Evolutionary conservation across 2,797 vertebrate genomes (phyloP).

Genomic region (Echeneis naucrates): DNA sequence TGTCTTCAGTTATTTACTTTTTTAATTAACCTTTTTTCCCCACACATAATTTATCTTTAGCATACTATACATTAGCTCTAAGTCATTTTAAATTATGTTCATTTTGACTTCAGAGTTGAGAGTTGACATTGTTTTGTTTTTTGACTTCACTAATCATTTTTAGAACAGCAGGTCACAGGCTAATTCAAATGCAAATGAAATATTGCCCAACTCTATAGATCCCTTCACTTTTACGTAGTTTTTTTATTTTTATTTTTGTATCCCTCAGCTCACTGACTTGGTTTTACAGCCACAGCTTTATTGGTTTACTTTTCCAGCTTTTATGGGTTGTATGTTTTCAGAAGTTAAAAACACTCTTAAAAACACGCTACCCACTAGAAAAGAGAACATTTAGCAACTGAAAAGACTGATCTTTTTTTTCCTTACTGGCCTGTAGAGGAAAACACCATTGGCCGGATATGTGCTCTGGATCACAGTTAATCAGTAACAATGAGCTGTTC

Average conservation of each 20-base stretch:
- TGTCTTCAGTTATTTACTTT: constrained; percentile 67
- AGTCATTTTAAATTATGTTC: neutral
- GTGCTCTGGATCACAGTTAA: constrained; percentile 17
- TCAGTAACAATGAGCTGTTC: constrained; percentile 47
- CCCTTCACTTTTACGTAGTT: neutral
- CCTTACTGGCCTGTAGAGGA: neutral
- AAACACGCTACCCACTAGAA: neutral
- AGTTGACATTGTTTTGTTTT: neutral
- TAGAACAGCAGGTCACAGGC: neutral
- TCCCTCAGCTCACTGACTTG: constrained; percentile 9
- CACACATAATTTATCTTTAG: constrained; percentile 36
- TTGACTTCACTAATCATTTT: neutral
- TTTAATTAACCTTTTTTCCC: constrained; percentile 61
- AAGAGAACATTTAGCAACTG: neutral
- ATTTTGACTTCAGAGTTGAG: constrained; percentile 3
- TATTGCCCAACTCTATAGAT: neutral
- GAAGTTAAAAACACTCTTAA: neutral
- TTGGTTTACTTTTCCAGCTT: neutral
- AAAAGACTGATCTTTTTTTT: too few species aligned
- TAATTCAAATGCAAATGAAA: too few species aligned
- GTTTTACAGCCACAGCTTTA: neutral
- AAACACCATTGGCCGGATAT: constrained; percentile 10
- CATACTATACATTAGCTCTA: constrained; percentile 25
- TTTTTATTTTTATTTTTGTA: neutral
- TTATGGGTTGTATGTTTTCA: neutral